phyloP scores from a whole-genome alignment of 2,113 vertebrate genomes.

The Myrmecophaga tridactyla region DNA sequence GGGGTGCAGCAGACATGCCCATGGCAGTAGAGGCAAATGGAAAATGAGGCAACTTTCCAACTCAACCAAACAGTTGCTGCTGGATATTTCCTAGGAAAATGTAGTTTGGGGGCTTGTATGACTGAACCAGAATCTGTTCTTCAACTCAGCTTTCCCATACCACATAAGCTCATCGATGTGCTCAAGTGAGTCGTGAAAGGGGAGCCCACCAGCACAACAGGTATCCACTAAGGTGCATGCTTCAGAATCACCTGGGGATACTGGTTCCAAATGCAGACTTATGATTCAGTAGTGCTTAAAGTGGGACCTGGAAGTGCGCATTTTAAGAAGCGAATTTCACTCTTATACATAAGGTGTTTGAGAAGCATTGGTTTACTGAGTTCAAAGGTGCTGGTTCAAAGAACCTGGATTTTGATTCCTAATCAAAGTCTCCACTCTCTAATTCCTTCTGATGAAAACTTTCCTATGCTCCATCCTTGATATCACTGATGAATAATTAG shows the following conservation, averaged over 20 bases:
- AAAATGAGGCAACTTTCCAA: neutral
- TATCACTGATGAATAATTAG: neutral
- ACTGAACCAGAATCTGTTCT: neutral
- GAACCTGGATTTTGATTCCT: neutral
- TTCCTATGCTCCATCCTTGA: neutral
- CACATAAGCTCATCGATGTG: neutral
- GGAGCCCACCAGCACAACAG: fast-evolving
- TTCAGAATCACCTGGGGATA: neutral
- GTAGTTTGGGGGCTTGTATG: neutral
- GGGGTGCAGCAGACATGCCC: neutral
- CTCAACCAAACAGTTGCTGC: neutral
- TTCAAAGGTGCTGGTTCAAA: neutral
- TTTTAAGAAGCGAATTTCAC: fast-evolving
- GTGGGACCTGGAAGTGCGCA: fast-evolving
- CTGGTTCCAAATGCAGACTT: neutral
- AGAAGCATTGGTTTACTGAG: neutral
- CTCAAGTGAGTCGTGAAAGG: fast-evolving
- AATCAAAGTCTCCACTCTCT: neutral
- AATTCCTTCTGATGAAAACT: neutral
- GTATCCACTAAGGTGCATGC: fast-evolving
- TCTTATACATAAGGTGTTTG: fast-evolving
- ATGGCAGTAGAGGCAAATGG: fast-evolving
- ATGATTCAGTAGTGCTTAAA: neutral
- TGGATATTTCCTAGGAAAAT: neutral
- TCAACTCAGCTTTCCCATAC: fast-evolving